These are phyloP conservation scores for Loriculus beryllinus DNA, from an alignment of 2,797 vertebrate species.

Conservation along the genomic window DNA sequence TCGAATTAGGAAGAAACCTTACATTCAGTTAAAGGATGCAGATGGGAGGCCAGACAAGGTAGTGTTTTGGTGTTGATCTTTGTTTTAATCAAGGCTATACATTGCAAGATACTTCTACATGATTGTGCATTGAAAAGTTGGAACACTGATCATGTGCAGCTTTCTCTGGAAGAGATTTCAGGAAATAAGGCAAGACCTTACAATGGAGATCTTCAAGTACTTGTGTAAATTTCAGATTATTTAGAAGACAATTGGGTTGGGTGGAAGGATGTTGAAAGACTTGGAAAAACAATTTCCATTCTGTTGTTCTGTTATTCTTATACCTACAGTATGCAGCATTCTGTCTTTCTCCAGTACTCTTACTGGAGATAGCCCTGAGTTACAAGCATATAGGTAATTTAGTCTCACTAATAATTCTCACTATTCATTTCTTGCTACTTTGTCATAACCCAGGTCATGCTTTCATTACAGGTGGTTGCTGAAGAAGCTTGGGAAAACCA, in stretches of 20 bases:
- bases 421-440: background rate
- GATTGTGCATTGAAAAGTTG: background rate
- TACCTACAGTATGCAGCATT: background rate
- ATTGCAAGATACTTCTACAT: background rate
- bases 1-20: conserved; percentile 97
- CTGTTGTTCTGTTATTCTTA: background rate
- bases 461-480: conserved; percentile 87
- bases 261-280: background rate
- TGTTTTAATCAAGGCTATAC: background rate
- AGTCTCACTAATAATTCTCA: background rate
- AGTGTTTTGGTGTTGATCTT: background rate
- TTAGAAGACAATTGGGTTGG: background rate
- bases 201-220: background rate
- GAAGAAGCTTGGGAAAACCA: conserved; percentile 99
- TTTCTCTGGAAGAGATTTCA: background rate
- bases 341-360: background rate
- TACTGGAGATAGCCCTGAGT: background rate
- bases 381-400: background rate
- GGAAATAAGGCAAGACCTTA: background rate
- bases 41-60: conserved; percentile 95
- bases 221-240: background rate
- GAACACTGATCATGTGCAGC: background rate
- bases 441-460: background rate
- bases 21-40: conserved; percentile 95
- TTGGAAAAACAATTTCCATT: background rate